Conservation (phyloP, 2,888 invertebrate genomes). For the Drosophila anceps region DNA sequence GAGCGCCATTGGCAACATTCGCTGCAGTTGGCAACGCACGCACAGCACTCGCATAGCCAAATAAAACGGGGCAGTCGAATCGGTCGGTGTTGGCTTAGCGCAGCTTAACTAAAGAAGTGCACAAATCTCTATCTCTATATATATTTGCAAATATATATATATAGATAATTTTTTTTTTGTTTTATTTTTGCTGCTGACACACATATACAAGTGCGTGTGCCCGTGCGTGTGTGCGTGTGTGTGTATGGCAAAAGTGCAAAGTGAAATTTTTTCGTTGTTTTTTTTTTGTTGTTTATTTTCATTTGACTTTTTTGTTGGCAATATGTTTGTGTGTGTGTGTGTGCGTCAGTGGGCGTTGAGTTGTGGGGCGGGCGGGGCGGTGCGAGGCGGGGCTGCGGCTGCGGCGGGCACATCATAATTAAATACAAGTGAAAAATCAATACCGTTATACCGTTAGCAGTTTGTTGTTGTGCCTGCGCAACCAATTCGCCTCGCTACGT, state of each 20-base stretch:
- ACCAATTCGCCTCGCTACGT: conserved; percentile 3
- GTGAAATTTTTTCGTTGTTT: conserved; percentile 13
- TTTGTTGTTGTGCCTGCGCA: conserved; percentile 54
- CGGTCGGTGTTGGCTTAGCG: conserved; percentile 44
- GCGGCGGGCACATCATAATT: conserved; percentile 33
- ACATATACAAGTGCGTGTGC: conserved; percentile 4
- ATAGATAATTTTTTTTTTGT: background rate
- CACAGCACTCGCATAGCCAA: conserved; percentile 26
- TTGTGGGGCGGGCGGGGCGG: background rate
- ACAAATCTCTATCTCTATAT: background rate
- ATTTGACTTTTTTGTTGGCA: conserved; percentile 10
- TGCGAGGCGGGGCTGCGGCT: conserved; percentile 13
- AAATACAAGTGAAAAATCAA: conserved; percentile 61
- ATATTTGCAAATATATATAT: background rate
- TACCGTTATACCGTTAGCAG: conserved; percentile 52
- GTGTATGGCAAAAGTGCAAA: conserved; percentile 4
- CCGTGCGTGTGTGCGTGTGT: background rate
- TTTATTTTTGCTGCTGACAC: conserved; percentile 23
- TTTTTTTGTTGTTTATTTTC: conserved; percentile 6
- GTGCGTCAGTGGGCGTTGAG: background rate
- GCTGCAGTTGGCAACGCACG: conserved; percentile 44
- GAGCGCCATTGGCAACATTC: conserved; percentile 34
- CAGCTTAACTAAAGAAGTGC: conserved; percentile 1
- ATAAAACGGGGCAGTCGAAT: conserved; percentile 41
- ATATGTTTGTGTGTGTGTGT: conserved; percentile 22